phyloP scores from a whole-genome alignment of 2,888 invertebrate genomes.

The Holacanthella duospinosa region DNA sequence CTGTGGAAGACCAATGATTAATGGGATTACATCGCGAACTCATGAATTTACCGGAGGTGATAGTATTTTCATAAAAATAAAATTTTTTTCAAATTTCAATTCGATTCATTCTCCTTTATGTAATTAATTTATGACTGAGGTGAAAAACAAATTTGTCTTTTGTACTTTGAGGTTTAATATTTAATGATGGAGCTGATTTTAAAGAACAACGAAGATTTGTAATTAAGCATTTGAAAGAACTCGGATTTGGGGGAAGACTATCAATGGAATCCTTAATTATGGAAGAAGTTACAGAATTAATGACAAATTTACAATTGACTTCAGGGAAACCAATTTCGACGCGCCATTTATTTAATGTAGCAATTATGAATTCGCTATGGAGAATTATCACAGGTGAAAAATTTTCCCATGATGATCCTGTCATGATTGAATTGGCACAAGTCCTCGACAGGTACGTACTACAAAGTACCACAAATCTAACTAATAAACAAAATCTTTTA shows the following conservation, averaged over 20 bases:
- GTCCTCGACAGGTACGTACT: slow-evolving; percentile 17
- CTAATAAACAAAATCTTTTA: too few species aligned
- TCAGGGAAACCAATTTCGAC: slow-evolving; percentile 16
- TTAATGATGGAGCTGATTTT: slow-evolving; percentile 23
- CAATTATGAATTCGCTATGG: slow-evolving; percentile 25
- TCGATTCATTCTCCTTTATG: background rate
- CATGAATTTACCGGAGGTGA: slow-evolving; percentile 19
- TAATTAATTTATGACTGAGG: background rate
- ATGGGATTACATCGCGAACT: slow-evolving; percentile 15
- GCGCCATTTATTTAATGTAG: slow-evolving; percentile 22
- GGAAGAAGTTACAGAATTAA: slow-evolving; percentile 13
- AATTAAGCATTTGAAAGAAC: slow-evolving; percentile 13
- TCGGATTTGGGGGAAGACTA: slow-evolving; percentile 13
- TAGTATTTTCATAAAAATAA: background rate
- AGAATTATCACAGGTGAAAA: slow-evolving; percentile 19
- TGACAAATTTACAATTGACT: background rate
- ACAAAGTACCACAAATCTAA: too few species aligned
- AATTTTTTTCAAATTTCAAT: background rate
- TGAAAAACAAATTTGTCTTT: background rate
- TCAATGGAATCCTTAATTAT: slow-evolving; percentile 19
- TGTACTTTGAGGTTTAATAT: slow-evolving; percentile 19
- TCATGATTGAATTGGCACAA: slow-evolving; percentile 15
- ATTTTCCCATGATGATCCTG: slow-evolving; percentile 14
- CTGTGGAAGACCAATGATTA: slow-evolving; percentile 21
- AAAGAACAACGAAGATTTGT: slow-evolving; percentile 18